Conservation (phyloP, 2,888 invertebrate species). For the Epinotia brunnichana region DNA sequence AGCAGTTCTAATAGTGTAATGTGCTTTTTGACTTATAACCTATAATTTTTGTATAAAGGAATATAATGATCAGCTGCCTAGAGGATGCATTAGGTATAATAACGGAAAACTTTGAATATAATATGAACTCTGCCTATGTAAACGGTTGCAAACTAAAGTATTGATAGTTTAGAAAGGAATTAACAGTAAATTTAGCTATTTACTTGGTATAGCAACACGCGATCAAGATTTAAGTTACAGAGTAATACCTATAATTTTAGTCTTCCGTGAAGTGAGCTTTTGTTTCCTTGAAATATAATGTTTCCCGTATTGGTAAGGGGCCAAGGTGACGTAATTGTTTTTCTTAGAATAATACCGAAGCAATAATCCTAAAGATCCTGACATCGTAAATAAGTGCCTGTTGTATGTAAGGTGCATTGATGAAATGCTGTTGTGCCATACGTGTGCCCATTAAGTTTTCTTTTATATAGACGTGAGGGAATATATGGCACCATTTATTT, state of each 20-base stretch:
- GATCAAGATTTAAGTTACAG: conserved; percentile 37
- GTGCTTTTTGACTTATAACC: conserved; percentile 59
- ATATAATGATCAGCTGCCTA: conserved; percentile 53
- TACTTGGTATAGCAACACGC: conserved; percentile 33
- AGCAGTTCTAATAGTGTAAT: conserved; percentile 56
- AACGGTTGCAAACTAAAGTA: conserved; percentile 30
- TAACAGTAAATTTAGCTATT: conserved; percentile 24
- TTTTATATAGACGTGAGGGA: conserved; percentile 33
- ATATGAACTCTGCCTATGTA: conserved; percentile 36
- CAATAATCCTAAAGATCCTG: conserved; percentile 51
- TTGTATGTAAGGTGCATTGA: conserved; percentile 59
- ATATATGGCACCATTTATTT: conserved; percentile 40
- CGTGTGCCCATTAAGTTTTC: conserved; percentile 49
- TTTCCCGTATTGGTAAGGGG: conserved; percentile 61
- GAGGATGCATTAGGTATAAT: conserved; percentile 54
- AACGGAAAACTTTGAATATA: conserved; percentile 53
- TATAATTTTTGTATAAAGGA: conserved; percentile 52
- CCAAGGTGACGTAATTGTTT: conserved; percentile 49
- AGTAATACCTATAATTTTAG: conserved; percentile 43
- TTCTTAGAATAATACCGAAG: conserved; percentile 48
- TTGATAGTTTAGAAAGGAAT: conserved; percentile 30
- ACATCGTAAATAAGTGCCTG: conserved; percentile 68
- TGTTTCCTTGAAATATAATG: conserved; percentile 42
- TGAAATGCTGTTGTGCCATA: conserved; percentile 65
- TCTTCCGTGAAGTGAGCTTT: conserved; percentile 52